Percentiles rank a stretch among this genome's conserved stretches.
Evolutionary conservation across 2,797 vertebrate species (phyloP).

Genomic region (Aselliscus stoliczkanus): DNA sequence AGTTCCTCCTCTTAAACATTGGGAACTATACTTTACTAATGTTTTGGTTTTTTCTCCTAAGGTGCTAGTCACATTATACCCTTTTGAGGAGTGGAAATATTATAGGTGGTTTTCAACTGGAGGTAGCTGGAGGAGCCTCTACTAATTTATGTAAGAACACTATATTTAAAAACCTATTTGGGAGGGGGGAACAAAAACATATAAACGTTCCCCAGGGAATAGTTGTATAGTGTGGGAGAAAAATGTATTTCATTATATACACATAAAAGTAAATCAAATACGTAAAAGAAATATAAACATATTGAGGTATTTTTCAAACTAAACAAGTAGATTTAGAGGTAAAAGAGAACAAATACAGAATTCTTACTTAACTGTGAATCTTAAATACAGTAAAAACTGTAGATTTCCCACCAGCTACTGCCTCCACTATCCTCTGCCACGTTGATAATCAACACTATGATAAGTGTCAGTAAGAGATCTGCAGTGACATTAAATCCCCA

Average conservation of each 20-base stretch:
- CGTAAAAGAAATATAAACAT: conserved; percentile 42
- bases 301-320: neutral
- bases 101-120: conserved; percentile 59
- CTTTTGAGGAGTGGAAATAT: conserved; percentile 64
- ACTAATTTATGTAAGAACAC: conserved; percentile 63
- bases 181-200: too few relatives aligned
- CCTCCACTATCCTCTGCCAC: neutral
- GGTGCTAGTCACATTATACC: conserved; percentile 68
- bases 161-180: conserved; percentile 77
- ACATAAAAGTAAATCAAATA: conserved; percentile 66
- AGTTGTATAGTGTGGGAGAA: conserved; percentile 36
- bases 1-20: conserved; percentile 57
- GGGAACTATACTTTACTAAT: conserved; percentile 50
- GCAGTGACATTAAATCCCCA: conserved; percentile 73
- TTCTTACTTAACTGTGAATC: neutral
- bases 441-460: conserved; percentile 36
- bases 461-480: conserved; percentile 74
- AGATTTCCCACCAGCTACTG: neutral
- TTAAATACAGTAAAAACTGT: neutral
- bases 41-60: conserved; percentile 66
- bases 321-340: neutral
- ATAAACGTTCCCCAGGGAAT: conserved; percentile 65
- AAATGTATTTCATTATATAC: conserved; percentile 61
- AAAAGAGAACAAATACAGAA: neutral
- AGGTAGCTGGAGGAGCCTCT: conserved; percentile 42